phyloP scores from a whole-genome alignment of 2,113 vertebrate species.

The Telmatochromis brichardi region DNA sequence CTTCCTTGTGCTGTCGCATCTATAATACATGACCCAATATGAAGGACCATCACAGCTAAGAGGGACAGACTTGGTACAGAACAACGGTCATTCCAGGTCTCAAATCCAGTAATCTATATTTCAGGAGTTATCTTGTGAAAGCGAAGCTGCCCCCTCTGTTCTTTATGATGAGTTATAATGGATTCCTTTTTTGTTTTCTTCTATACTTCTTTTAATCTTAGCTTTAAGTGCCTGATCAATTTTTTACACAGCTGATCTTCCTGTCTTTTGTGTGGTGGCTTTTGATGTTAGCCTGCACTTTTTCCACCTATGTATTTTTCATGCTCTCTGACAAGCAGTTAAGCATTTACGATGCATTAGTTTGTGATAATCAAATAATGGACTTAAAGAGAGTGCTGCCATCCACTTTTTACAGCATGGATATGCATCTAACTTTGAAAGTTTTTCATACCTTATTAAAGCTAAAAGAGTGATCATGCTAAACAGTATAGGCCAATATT shows the following conservation, averaged over 20 bases:
- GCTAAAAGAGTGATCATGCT: background rate
- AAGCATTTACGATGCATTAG: background rate
- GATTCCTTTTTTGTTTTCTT: constrained; percentile 61
- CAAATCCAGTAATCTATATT: constrained; percentile 75
- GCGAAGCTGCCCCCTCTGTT: constrained; percentile 17
- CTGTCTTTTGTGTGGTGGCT: constrained; percentile 56
- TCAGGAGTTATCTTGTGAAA: constrained; percentile 65
- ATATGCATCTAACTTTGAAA: background rate
- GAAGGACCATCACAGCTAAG: constrained; percentile 66
- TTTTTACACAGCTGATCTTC: constrained; percentile 48
- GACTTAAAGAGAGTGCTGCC: background rate
- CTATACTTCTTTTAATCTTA: constrained; percentile 57
- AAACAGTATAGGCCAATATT: background rate
- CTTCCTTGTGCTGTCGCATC: constrained; percentile 61
- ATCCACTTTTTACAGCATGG: background rate
- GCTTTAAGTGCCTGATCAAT: constrained; percentile 66
- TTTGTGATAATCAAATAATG: background rate
- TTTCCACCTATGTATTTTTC: constrained; percentile 65
- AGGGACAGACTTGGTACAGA: background rate
- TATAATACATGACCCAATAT: constrained; percentile 84
- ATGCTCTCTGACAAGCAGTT: constrained; percentile 20
- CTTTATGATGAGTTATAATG: constrained; percentile 56
- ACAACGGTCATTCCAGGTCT: constrained; percentile 65
- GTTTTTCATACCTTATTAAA: background rate
- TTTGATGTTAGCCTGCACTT: constrained; percentile 60